These are phyloP conservation scores for Triplophysa dalaica DNA, from an alignment of 2,113 vertebrate species.

Conservation along the genomic window DNA sequence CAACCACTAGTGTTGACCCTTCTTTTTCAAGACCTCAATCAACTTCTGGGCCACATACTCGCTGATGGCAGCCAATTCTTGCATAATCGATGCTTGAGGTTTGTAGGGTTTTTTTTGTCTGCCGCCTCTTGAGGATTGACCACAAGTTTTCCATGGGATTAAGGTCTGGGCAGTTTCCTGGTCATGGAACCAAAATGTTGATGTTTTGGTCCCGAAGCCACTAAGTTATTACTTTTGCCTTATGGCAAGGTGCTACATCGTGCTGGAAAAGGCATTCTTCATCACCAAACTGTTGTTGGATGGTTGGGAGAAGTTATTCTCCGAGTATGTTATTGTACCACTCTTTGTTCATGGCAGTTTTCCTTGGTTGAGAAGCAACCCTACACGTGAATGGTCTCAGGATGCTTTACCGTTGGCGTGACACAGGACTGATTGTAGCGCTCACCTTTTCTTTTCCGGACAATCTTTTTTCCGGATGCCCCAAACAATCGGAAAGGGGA, in stretches of 20 bases:
- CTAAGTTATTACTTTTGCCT: not conserved
- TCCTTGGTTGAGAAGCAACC: constrained; percentile 34
- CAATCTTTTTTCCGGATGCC: not conserved
- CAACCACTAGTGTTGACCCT: too few species aligned
- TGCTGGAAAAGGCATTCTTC: not conserved
- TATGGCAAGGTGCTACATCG: not conserved
- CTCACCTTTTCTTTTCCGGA: not conserved
- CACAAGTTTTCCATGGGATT: not conserved
- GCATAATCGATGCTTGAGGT: too few species aligned
- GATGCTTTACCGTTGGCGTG: not conserved
- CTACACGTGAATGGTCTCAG: not conserved
- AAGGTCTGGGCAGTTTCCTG: not conserved
- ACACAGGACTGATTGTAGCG: not conserved
- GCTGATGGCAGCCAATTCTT: too few species aligned
- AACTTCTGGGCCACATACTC: too few species aligned
- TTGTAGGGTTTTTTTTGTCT: not conserved
- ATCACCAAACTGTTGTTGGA: not conserved
- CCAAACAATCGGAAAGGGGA: not conserved
- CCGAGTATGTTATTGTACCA: too few species aligned
- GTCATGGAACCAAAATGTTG: not conserved
- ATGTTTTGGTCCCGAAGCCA: not conserved
- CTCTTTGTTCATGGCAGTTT: not conserved
- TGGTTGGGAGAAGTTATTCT: not conserved
- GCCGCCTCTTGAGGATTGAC: not conserved
- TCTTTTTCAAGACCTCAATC: too few species aligned